phyloP scores from a whole-genome alignment of 2,888 invertebrate genomes.

The Eilema griseolum region DNA sequence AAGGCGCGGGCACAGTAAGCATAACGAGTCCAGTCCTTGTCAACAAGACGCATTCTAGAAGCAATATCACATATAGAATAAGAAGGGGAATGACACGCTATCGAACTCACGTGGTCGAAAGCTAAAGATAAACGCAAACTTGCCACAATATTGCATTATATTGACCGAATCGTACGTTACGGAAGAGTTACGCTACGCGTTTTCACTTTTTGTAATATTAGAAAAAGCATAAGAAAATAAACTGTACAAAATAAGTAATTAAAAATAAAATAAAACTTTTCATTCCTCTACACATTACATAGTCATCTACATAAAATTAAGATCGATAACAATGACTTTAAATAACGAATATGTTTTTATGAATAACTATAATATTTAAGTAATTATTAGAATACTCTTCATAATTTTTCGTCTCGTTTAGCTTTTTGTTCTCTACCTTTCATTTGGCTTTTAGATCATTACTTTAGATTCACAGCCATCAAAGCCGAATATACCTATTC shows the following conservation, averaged over 20 bases:
- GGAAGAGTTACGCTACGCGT: background rate
- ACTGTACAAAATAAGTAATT: background rate
- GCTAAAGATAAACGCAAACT: background rate
- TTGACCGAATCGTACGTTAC: background rate
- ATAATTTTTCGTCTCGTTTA: too few relatives aligned
- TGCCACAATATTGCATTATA: slow-evolving; percentile 6
- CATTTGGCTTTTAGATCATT: too few relatives aligned
- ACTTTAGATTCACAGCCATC: too few relatives aligned
- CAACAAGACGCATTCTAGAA: background rate
- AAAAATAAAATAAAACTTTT: background rate
- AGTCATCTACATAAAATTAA: background rate
- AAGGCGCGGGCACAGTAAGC: background rate
- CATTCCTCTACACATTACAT: background rate
- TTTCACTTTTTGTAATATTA: background rate
- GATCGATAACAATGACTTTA: background rate
- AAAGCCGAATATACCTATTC: too few relatives aligned
- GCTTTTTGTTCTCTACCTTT: too few relatives aligned
- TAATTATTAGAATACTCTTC: too few relatives aligned
- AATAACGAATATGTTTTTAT: too few relatives aligned
- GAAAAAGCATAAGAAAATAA: background rate
- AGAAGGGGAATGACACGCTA: background rate
- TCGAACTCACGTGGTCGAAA: background rate
- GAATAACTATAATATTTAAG: too few relatives aligned
- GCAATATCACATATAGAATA: background rate
- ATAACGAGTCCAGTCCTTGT: background rate